Evolutionary conservation across 2,797 vertebrate genomes (phyloP).

Genomic region (Coregonus suidteri): DNA sequence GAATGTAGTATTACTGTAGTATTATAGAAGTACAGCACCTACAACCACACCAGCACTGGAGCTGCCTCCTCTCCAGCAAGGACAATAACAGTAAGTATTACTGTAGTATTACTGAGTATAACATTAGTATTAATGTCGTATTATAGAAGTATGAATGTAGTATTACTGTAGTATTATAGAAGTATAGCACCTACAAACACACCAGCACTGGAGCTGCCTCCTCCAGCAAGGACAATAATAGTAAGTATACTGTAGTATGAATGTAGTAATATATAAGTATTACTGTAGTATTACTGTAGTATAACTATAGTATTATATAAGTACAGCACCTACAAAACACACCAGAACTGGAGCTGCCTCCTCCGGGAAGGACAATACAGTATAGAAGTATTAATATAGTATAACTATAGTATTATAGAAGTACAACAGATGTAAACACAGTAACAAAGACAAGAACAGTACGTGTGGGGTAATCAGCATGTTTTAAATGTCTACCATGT

Average conservation of each 20-base stretch:
- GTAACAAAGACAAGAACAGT: too few relatives aligned
- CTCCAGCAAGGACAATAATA: neutral
- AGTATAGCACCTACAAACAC: conserved; percentile 79
- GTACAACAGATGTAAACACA: neutral
- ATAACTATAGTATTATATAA: too few relatives aligned
- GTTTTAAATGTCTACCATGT: too few relatives aligned
- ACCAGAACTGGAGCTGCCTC: conserved; percentile 41
- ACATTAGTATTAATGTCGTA: neutral
- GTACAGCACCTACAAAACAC: conserved; percentile 40
- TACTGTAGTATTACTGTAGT: neutral
- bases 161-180: conserved; percentile 45
- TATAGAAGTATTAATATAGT: too few relatives aligned
- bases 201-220: conserved; percentile 44
- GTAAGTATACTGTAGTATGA: neutral
- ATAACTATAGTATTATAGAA: too few relatives aligned
- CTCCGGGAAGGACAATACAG: neutral
- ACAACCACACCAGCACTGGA: too few relatives aligned
- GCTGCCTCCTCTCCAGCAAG: too few relatives aligned
- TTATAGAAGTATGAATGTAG: neutral
- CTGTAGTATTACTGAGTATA: neutral
- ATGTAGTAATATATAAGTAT: neutral
- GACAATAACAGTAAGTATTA: neutral
- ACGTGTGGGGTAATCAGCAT: too few relatives aligned
- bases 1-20: too few relatives aligned
- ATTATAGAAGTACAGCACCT: neutral